Base-by-base conservation (phyloP, 2,888 invertebrate genomes). In the Cheilosia vernalis region DNA sequence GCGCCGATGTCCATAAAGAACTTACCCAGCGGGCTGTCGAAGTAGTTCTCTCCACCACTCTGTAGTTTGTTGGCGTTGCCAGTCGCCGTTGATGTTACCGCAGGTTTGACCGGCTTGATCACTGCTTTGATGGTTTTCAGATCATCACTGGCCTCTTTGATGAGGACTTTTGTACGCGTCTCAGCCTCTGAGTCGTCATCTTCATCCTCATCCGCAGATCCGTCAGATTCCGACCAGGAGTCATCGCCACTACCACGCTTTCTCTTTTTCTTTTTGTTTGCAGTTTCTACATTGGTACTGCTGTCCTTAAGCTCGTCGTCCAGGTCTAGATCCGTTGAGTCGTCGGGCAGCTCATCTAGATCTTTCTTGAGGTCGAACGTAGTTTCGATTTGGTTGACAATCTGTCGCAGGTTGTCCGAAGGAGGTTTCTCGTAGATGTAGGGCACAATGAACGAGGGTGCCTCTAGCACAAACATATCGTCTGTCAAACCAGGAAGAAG, bases 401-500 rank as follows among this genome's bases (percentile, higher is more conserved):
- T 95, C 87, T 96, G 95, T 90, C 95, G 95, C 86, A 97, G 94
- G 76, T 96, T 95, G 89, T 95, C 95, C 5, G 95, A 91, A 1
- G 97, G 97, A 10, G 97, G 97, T 90, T 97, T 97, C 91, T 98
- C 97, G 92, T 97, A 97, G 24, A 98, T 97, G 91, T 98, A 98
- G 58, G 98, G 98, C 88, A 98, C 97, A 90, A 98, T 97, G 90
- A 98, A 97, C 24, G 97, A 97, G 6, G 98, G 97, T 33, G 97
- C 97, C 92, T 98, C 97, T 10, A 98, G 96, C 13, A 98, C 97
- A 91, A 96, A 97, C 96, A 97, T 97, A 89, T 98, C 97, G 90
- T 98, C 97, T 21, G 97, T 97, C 27, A 98, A 92, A 7, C 96
- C 96, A 0, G 97, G 97, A 88, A 98, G 91, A 87, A 97, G 95